These are phyloP conservation scores for Leptopilina syphax DNA, from an alignment of 2,888 invertebrate genomes.

Conservation along the genomic window DNA sequence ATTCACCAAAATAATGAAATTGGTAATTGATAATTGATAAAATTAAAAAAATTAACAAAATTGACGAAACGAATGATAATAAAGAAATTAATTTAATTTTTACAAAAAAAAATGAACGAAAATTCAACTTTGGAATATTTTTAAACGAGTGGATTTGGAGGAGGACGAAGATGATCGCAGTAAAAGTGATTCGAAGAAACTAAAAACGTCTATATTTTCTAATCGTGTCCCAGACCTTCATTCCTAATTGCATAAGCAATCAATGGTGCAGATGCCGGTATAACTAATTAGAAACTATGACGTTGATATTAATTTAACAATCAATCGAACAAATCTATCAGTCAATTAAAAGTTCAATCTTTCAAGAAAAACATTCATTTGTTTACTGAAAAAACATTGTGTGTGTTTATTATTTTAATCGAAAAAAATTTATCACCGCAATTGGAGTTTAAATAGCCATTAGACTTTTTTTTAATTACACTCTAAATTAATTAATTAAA, in stretches of 20 bases:
- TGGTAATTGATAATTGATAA: neutral
- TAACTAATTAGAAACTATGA: slow-evolving; percentile 62
- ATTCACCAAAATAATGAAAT: too few species aligned
- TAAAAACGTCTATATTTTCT: slow-evolving; percentile 21
- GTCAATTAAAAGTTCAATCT: neutral
- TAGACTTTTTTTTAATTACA: too few species aligned
- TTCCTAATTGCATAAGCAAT: slow-evolving; percentile 59
- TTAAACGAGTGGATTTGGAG: slow-evolving; percentile 2
- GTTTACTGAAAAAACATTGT: neutral
- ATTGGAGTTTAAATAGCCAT: neutral
- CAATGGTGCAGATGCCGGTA: slow-evolving; percentile 54
- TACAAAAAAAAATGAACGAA: neutral
- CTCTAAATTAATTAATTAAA: too few species aligned
- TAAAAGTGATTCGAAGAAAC: neutral
- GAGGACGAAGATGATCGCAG: neutral
- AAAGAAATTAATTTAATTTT: too few species aligned
- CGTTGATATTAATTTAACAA: slow-evolving; percentile 9
- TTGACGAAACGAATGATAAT: neutral
- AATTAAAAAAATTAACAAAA: neutral
- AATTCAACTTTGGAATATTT: neutral
- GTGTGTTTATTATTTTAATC: neutral
- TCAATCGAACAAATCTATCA: neutral
- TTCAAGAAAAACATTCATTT: neutral
- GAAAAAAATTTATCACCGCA: neutral
- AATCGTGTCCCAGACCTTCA: slow-evolving; percentile 51